phyloP scores from a whole-genome alignment of 2,797 vertebrate species.

The Eulemur coronatus region DNA sequence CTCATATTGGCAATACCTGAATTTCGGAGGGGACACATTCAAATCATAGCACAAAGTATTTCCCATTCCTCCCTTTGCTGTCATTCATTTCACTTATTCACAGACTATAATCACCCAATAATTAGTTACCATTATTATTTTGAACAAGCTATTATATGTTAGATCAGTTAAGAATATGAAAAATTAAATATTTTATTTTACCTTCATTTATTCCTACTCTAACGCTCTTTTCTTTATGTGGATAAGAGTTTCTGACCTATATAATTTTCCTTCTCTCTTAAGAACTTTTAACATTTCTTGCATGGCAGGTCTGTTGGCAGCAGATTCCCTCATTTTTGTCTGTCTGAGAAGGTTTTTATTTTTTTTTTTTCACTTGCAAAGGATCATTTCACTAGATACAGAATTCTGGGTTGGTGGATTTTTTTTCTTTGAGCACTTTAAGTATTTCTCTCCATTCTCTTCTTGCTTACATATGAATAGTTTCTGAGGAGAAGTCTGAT shows the following conservation, averaged over 20 bases:
- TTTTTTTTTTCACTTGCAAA: background rate
- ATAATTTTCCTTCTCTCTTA: background rate
- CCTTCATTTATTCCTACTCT: background rate
- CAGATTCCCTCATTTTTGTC: background rate
- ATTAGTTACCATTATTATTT: background rate
- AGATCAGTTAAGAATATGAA: background rate
- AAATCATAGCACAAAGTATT: background rate
- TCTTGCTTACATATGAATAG: background rate
- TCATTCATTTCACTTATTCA: background rate
- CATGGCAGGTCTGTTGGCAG: background rate
- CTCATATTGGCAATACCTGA: background rate
- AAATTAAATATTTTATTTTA: background rate
- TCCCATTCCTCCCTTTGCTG: background rate
- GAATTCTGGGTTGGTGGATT: background rate
- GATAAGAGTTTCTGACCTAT: background rate
- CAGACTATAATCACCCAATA: background rate
- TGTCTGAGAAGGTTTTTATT: background rate
- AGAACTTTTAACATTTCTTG: background rate
- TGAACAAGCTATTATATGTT: background rate
- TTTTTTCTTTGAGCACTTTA: background rate
- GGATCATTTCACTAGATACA: background rate
- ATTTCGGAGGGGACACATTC: background rate
- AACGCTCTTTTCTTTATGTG: background rate
- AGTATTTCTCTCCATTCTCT: background rate
- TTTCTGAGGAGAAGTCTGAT: background rate